These are phyloP conservation scores for Desmophyllum pertusum DNA, from an alignment of 92 coral and sea anemone species.

Conservation along the genomic window DNA sequence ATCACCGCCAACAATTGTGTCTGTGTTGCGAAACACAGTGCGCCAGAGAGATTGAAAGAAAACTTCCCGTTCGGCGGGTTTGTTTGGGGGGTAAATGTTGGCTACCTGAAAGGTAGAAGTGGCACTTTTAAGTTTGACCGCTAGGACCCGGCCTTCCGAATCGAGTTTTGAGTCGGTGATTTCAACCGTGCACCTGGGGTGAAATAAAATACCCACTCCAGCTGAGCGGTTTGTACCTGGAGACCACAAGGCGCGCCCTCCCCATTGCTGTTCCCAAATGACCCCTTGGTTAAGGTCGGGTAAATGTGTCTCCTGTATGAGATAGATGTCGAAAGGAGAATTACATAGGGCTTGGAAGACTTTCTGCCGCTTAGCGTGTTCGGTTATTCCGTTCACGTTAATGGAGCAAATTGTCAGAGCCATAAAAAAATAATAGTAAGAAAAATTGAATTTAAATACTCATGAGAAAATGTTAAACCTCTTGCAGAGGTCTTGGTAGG, in stretches of 20 bases:
- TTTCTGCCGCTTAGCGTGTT: background rate
- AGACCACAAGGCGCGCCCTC: conserved; percentile 32
- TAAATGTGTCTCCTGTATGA: conserved; percentile 33
- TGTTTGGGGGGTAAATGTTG: conserved; percentile 34
- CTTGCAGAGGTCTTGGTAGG: too few relatives aligned
- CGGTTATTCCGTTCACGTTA: conserved; percentile 27
- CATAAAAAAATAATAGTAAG: background rate
- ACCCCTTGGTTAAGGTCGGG: background rate
- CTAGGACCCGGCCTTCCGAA: conserved; percentile 7
- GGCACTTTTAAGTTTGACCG: background rate
- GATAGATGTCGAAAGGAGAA: background rate
- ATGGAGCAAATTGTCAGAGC: background rate
- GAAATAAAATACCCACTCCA: conserved; percentile 27
- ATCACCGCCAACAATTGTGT: conserved; percentile 28
- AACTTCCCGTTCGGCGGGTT: background rate
- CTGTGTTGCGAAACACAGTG: background rate
- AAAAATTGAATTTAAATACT: background rate
- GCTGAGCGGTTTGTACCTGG: conserved; percentile 25
- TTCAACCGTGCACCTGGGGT: background rate
- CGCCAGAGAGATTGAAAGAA: conserved; percentile 20
- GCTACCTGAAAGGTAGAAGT: background rate
- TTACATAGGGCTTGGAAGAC: background rate
- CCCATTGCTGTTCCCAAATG: conserved; percentile 39
- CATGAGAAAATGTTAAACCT: background rate
- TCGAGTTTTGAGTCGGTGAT: background rate